Conservation (phyloP, 2,888 invertebrate genomes). For the Heliconius erato region DNA sequence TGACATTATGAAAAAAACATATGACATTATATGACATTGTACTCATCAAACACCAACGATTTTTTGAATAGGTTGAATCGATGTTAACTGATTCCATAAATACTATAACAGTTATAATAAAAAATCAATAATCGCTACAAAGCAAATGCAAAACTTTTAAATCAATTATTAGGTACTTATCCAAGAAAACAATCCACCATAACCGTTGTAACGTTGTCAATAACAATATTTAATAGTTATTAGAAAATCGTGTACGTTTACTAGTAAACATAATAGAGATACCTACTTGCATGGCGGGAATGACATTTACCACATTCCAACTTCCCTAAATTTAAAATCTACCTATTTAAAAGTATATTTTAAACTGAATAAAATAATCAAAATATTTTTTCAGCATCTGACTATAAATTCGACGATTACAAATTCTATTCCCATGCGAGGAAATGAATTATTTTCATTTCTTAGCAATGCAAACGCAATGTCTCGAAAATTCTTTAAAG, state of each 20-base stretch:
- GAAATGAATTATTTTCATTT: too few species aligned
- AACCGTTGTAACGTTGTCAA: background rate
- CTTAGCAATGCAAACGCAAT: too few species aligned
- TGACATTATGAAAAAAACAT: too few species aligned
- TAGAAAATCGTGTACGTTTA: constrained; percentile 4
- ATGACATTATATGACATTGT: too few species aligned
- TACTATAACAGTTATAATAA: background rate
- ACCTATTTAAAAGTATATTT: background rate
- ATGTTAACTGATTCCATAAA: background rate
- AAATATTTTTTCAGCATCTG: background rate
- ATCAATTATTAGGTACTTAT: background rate
- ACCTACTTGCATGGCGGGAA: background rate
- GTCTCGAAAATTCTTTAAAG: too few species aligned
- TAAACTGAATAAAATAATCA: background rate
- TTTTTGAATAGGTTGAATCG: too few species aligned
- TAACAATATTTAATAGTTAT: constrained; percentile 17
- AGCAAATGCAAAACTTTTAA: background rate
- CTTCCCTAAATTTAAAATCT: background rate
- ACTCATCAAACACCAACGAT: too few species aligned
- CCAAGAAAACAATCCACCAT: background rate
- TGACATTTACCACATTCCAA: background rate
- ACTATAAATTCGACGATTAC: too few species aligned
- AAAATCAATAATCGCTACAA: background rate
- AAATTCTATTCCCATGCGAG: too few species aligned
- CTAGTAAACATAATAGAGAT: background rate